phyloP scores from a whole-genome alignment of 2,797 vertebrate genomes.

The Myotis findleyi region DNA sequence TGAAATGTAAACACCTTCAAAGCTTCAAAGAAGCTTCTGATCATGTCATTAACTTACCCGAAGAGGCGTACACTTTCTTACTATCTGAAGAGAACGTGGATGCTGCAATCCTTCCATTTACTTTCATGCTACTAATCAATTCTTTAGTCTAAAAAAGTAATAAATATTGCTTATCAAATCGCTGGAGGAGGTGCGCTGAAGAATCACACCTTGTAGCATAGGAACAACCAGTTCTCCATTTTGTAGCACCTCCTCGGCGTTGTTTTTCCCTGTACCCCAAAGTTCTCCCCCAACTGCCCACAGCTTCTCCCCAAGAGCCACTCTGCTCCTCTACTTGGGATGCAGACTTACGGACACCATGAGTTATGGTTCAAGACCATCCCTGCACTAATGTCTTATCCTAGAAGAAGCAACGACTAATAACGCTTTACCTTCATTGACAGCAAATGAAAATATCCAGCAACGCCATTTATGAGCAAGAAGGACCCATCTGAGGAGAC shows the following conservation, averaged over 20 bases:
- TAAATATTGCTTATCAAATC: constrained; percentile 39
- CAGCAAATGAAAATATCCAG: constrained; percentile 94
- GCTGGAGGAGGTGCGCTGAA: not conserved
- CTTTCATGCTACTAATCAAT: constrained; percentile 93
- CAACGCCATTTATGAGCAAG: constrained; percentile 92
- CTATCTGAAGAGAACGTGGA: constrained; percentile 92
- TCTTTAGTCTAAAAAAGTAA: constrained; percentile 91
- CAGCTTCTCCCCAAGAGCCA: not conserved
- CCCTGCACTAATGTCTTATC: not conserved
- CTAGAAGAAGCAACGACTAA: not conserved
- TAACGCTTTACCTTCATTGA: constrained; percentile 91
- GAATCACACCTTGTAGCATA: not conserved
- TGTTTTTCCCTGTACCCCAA: not conserved
- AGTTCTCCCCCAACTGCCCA: not conserved
- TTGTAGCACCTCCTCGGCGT: not conserved
- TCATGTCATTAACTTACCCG: constrained; percentile 88
- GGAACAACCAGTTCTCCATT: not conserved
- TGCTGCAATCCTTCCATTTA: constrained; percentile 90
- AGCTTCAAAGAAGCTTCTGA: not conserved
- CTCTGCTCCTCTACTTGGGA: not conserved
- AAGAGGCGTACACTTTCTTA: constrained; percentile 91
- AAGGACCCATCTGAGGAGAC: constrained; percentile 94
- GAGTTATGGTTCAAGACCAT: not conserved
- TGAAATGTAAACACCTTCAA: constrained; percentile 24
- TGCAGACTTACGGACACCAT: not conserved